Evolutionary conservation across 2,888 invertebrate genomes (phyloP).

Genomic region (Entomobrya proxima): DNA sequence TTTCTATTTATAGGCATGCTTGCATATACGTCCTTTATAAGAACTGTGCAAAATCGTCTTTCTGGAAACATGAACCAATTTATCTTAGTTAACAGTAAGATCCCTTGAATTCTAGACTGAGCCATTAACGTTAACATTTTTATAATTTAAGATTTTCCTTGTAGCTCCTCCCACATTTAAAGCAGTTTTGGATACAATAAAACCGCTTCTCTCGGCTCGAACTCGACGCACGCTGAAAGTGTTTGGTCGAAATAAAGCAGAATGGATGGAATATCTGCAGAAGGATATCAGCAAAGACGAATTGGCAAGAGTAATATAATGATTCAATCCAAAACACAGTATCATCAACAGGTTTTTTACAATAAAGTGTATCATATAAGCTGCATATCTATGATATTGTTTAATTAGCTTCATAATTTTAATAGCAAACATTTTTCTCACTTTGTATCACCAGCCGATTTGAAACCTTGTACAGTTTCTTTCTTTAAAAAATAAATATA

Average conservation of each 20-base stretch:
- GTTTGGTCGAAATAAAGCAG: constrained; percentile 25
- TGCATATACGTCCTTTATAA: constrained; percentile 18
- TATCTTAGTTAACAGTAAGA: constrained; percentile 45
- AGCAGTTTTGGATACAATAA: constrained; percentile 14
- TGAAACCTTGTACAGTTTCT: background rate
- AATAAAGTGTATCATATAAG: too few relatives aligned
- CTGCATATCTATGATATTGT: too few relatives aligned
- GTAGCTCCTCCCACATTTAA: constrained; percentile 46
- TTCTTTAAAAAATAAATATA: background rate
- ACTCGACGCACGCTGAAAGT: constrained; percentile 25
- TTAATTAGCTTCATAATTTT: background rate
- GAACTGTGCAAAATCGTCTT: constrained; percentile 15
- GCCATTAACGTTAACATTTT: background rate
- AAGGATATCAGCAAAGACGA: constrained; percentile 29
- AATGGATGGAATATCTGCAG: constrained; percentile 44
- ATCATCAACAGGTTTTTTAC: too few relatives aligned
- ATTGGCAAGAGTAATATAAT: background rate
- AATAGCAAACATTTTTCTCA: background rate
- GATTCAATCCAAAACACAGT: too few relatives aligned
- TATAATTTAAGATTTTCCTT: too few relatives aligned
- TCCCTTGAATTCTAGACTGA: background rate
- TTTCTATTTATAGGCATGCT: constrained; percentile 18
- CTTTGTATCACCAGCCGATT: background rate
- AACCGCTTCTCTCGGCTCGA: constrained; percentile 13
- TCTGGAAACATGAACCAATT: constrained; percentile 16